These are phyloP conservation scores for Coptodon rendalli DNA, from an alignment of 2,113 vertebrate species.

Conservation along the genomic window DNA sequence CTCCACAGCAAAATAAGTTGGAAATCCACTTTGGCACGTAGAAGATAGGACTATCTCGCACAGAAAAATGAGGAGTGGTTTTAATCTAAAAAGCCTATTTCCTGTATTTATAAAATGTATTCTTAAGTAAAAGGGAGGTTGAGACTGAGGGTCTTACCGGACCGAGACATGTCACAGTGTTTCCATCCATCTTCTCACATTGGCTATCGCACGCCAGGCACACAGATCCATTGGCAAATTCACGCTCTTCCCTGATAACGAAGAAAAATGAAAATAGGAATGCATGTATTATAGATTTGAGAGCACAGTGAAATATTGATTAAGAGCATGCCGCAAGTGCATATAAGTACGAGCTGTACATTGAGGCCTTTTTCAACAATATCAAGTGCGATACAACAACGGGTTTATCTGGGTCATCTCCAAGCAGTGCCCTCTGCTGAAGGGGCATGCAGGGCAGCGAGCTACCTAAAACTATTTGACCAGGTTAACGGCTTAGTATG, in stretches of 20 bases:
- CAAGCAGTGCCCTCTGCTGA: background rate
- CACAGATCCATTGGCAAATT: conserved; percentile 87
- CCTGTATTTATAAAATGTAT: background rate
- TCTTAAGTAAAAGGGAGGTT: background rate
- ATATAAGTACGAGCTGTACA: background rate
- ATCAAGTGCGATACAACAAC: background rate
- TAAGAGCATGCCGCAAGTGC: background rate
- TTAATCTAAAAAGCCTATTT: conserved; percentile 2
- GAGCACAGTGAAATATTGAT: conserved; percentile 49
- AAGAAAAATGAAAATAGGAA: conserved; percentile 1
- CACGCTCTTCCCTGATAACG: conserved; percentile 83
- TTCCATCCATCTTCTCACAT: conserved; percentile 88
- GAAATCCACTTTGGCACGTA: background rate
- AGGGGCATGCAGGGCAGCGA: background rate
- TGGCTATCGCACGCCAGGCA: conserved; percentile 91
- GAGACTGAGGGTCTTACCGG: conserved; percentile 73
- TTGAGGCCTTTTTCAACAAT: background rate
- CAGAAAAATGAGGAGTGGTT: background rate
- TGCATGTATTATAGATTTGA: conserved; percentile 51
- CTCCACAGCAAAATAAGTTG: background rate
- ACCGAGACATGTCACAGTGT: conserved; percentile 82
- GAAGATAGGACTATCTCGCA: conserved; percentile 6
- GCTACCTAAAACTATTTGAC: conserved; percentile 33
- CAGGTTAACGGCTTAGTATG: conserved; percentile 35
- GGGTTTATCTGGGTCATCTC: background rate